Evolutionary conservation across 2,888 invertebrate species (phyloP), one percentile per base, ranked within the genome.

Genomic region (Phaedon cochleariae): DNA sequence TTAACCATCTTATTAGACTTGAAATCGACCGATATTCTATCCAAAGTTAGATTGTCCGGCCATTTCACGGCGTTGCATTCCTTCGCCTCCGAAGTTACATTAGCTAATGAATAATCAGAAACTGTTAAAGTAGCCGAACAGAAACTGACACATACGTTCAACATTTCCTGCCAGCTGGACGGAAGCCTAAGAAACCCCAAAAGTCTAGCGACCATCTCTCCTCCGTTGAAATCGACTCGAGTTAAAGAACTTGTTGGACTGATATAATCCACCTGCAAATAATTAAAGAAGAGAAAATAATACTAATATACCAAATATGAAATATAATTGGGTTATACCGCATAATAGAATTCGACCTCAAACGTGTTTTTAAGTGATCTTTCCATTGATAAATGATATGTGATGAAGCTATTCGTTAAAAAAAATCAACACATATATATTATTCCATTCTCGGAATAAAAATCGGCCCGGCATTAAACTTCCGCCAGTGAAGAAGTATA

Each of bases 121-220:
- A 91, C 83, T 26, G 84, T 85, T 21, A 94, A 83, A 0, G 90
- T 87, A 0, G 93, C 90, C 65, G 90, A 89, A 6, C 93, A 90
- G 76, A 92, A 91, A 65, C 92, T 93, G 2, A 92, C 92, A 78
- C 94, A 94, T 18, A 94, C 88, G 73, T 92, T 90, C 55, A 94
- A 83, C 63, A 89, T 86, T 76, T 94, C 93, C 63, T 90, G 89
- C 92, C 93, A 93, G 71, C 87, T 86, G 46, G 87, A 87, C 0
- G 94, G 92, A 7, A 95, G 92, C 69, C 94, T 89, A 9, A 97
- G 86, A 84, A 92, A 96, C 0, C 97, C 97, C 15, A 90, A 83
- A 2, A 96, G 84, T 18, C 93, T 86, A 0, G 94, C 94, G 20
- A 90, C 85, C 86, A 90, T 90, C 80, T 92, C 91, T 12, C 94